Evolutionary conservation across 2,888 invertebrate species (phyloP).

Genomic region (Autographa gamma): DNA sequence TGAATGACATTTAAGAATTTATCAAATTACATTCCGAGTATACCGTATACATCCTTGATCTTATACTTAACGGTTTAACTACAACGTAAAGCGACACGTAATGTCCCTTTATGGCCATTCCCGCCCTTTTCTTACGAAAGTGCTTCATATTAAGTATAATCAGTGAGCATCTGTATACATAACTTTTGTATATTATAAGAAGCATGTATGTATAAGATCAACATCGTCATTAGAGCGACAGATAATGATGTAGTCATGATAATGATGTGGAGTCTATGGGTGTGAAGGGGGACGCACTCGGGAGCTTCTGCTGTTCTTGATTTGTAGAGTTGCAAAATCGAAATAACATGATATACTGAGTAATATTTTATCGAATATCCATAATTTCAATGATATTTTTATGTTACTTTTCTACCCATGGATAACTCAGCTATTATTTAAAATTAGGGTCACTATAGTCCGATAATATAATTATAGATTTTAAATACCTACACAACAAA

Average conservation of each 20-base stretch:
- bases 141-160: slow-evolving; percentile 14
- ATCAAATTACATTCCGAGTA: not conserved
- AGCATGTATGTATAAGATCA: not conserved
- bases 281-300: not conserved
- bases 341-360: no score
- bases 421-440: no score
- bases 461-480: no score
- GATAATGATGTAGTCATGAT: not conserved
- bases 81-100: slow-evolving; percentile 26
- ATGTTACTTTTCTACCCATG: no score
- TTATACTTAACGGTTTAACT: slow-evolving; percentile 7
- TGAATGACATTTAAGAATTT: not conserved
- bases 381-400: no score
- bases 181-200: not conserved
- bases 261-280: no score
- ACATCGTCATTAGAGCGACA: not conserved
- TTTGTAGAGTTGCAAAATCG: no score
- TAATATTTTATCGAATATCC: no score
- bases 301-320: not conserved
- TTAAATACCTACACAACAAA: no score
- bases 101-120: slow-evolving; percentile 22
- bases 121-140: slow-evolving; percentile 10
- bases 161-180: not conserved
- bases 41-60: not conserved
- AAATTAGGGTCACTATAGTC: no score